These are phyloP conservation scores for Erythrocercus mccallii DNA, from an alignment of 2,113 vertebrate genomes.

Conservation along the genomic window DNA sequence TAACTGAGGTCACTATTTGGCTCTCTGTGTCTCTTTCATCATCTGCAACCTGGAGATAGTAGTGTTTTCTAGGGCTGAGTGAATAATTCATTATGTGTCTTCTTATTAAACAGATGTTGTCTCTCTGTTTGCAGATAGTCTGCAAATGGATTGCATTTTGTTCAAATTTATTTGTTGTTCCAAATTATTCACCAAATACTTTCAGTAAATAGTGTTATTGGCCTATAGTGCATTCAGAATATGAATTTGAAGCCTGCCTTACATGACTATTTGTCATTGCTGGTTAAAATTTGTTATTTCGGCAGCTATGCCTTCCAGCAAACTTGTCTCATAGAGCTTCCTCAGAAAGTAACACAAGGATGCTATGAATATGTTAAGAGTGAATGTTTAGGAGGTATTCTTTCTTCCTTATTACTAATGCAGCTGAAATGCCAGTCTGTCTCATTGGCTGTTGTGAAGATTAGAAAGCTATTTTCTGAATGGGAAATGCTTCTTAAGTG, in stretches of 20 bases:
- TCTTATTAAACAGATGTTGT: constrained; percentile 21
- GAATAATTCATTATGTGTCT: constrained; percentile 22
- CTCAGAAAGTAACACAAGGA: not conserved
- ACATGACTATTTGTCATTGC: not conserved
- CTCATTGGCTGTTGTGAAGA: not conserved
- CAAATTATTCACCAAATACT: constrained; percentile 8
- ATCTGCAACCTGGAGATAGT: constrained; percentile 1
- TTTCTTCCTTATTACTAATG: not conserved
- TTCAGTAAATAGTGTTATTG: constrained; percentile 15
- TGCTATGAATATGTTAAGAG: not conserved
- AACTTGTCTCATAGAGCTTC: not conserved
- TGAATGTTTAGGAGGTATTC: not conserved
- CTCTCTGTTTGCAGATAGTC: not conserved
- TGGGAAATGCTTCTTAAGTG: not conserved
- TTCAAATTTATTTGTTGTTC: constrained; percentile 29
- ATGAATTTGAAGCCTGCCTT: not conserved
- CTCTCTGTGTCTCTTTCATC: not conserved
- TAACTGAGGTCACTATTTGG: not conserved
- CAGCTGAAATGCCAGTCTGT: not conserved
- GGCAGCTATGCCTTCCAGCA: not conserved
- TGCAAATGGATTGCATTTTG: not conserved
- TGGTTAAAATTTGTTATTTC: not conserved
- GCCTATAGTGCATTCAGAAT: not conserved
- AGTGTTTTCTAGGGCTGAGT: not conserved
- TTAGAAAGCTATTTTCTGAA: not conserved